Evolutionary conservation across 2,888 invertebrate genomes (phyloP).

Genomic region (Hylaea fasciaria): DNA sequence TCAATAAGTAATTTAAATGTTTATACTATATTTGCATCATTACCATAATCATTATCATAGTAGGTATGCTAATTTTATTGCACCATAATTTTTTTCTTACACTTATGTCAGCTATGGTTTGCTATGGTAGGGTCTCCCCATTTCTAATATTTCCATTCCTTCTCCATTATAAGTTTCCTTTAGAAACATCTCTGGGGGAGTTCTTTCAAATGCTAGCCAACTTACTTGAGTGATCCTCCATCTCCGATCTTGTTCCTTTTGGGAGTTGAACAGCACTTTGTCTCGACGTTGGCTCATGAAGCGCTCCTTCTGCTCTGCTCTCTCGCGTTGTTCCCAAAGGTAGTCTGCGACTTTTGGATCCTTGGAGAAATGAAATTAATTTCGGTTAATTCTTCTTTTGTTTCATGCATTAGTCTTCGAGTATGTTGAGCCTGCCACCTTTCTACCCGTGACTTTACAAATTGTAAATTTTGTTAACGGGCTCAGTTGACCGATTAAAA

Average conservation of each 20-base stretch:
- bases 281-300: constrained; percentile 88
- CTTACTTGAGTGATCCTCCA: constrained; percentile 80
- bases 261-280: constrained; percentile 85
- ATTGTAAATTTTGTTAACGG: no score
- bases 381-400: neutral
- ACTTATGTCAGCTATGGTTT: no score
- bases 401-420: no score
- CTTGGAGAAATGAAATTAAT: constrained; percentile 61
- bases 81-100: no score
- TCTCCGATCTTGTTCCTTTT: constrained; percentile 87
- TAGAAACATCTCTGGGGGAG: constrained; percentile 13
- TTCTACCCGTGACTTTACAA: no score
- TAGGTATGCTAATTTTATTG: no score
- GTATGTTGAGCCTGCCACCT: no score
- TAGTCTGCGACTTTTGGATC: constrained; percentile 96
- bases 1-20: neutral
- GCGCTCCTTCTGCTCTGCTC: constrained; percentile 91
- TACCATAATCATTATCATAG: neutral
- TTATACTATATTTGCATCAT: constrained; percentile 1
- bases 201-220: constrained; percentile 7
- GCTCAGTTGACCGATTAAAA: no score
- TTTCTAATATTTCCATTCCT: neutral
- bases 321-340: constrained; percentile 93
- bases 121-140: no score
- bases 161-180: neutral